Percentiles rank a stretch among this genome's conserved stretches.
These are phyloP conservation scores for Antigone vipio DNA, from an alignment of 2,113 vertebrate genomes.

Conservation along the genomic window DNA sequence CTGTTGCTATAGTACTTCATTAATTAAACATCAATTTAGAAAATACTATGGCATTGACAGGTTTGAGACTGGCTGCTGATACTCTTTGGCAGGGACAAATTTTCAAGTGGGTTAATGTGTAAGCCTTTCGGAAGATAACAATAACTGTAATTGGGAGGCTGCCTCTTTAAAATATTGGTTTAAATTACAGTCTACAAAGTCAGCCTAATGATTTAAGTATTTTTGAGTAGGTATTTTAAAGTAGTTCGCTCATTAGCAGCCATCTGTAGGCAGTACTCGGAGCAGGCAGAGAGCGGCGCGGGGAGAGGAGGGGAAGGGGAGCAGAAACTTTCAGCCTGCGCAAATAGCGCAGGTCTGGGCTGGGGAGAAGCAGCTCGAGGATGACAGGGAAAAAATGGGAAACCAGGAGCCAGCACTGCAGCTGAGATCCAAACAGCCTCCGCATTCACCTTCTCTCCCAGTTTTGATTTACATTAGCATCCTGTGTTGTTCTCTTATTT, in stretches of 20 bases:
- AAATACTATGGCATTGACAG: conserved; percentile 12
- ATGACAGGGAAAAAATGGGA: neutral
- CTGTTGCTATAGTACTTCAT: conserved; percentile 34
- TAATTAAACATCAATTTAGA: conserved; percentile 53
- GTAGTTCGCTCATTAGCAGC: neutral
- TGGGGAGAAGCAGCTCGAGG: neutral
- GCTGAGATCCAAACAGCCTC: neutral
- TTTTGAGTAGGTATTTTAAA: neutral
- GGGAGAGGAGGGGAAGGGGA: neutral
- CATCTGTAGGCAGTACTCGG: neutral
- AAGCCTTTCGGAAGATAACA: neutral
- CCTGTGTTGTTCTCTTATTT: conserved; percentile 6
- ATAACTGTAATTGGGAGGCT: neutral
- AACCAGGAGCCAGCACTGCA: neutral
- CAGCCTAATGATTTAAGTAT: neutral
- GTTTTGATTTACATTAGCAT: conserved; percentile 53
- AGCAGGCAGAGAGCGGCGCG: neutral
- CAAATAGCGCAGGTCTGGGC: fast-evolving
- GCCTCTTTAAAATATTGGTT: conserved; percentile 9
- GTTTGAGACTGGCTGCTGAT: neutral
- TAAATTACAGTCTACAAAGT: neutral
- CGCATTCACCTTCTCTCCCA: neutral
- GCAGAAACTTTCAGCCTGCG: neutral
- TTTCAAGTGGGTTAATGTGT: neutral
- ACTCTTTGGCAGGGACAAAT: neutral